Percentiles rank a stretch among this genome's conserved stretches.
These are phyloP conservation scores for Apodemia mormo DNA, from an alignment of 2,888 invertebrate genomes.

Conservation along the genomic window DNA sequence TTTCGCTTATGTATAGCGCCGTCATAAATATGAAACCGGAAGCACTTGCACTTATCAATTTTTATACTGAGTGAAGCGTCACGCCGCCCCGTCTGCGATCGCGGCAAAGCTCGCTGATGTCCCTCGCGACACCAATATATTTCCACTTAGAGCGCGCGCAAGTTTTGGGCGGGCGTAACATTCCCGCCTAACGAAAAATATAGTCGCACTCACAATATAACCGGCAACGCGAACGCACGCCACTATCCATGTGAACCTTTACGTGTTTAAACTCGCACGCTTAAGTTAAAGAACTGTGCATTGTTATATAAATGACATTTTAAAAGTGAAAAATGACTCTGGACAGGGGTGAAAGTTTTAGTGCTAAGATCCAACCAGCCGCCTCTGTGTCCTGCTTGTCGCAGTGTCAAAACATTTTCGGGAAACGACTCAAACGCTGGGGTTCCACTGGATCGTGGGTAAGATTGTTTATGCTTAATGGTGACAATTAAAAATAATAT, in stretches of 20 bases:
- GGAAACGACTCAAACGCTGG: constrained; percentile 86
- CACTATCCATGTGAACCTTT: constrained; percentile 29
- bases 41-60: constrained; percentile 6
- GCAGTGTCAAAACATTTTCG: constrained; percentile 84
- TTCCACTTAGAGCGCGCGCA: constrained; percentile 27
- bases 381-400: constrained; percentile 77
- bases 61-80: constrained; percentile 2
- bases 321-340: constrained; percentile 62
- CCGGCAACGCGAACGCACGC: constrained; percentile 58
- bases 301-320: constrained; percentile 18
- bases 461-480: constrained; percentile 46
- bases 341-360: constrained; percentile 72
- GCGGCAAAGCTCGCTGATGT: constrained; percentile 3
- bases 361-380: constrained; percentile 75
- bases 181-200: constrained; percentile 61
- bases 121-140: constrained; percentile 16
- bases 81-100: constrained; percentile 17
- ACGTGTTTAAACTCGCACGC: constrained; percentile 14
- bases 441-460: constrained; percentile 90
- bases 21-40: neutral
- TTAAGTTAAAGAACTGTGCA: constrained; percentile 18
- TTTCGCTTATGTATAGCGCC: neutral
- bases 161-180: constrained; percentile 56
- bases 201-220: constrained; percentile 46
- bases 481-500: neutral